Evolutionary conservation across 2,888 invertebrate species (phyloP).

Genomic region (Trachelus troglodyta): DNA sequence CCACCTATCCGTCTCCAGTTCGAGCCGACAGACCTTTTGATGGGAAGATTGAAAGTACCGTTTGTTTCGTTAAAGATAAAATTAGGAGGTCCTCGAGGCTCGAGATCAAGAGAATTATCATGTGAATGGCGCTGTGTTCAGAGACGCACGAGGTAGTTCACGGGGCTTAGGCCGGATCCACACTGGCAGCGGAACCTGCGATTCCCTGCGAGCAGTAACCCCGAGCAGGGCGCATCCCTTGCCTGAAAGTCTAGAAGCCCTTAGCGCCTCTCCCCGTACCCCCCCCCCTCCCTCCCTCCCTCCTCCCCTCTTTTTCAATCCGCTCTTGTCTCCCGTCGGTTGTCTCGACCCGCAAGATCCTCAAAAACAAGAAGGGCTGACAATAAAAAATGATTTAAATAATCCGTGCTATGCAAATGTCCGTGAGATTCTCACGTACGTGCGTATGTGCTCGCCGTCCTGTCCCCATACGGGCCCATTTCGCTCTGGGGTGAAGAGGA

Average conservation of each 20-base stretch:
- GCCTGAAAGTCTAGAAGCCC: background rate
- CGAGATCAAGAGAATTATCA: slow-evolving; percentile 36
- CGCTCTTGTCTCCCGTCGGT: too few species aligned
- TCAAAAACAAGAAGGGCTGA: slow-evolving; percentile 53
- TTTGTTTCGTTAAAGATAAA: slow-evolving; percentile 52
- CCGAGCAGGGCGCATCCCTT: slow-evolving; percentile 6
- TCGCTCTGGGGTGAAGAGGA: slow-evolving; percentile 10
- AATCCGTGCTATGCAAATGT: slow-evolving; percentile 63
- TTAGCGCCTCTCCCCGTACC: slow-evolving; percentile 14
- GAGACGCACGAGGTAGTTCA: slow-evolving; percentile 44
- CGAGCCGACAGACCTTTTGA: too few species aligned
- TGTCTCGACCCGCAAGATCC: slow-evolving; percentile 40
- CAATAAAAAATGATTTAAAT: slow-evolving; percentile 64
- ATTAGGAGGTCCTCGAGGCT: slow-evolving; percentile 42
- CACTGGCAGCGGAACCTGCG: slow-evolving; percentile 38
- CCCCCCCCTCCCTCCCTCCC: background rate
- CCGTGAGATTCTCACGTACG: slow-evolving; percentile 58
- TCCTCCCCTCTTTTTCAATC: slow-evolving; percentile 10
- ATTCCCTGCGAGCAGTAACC: slow-evolving; percentile 21
- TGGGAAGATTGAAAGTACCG: slow-evolving; percentile 25
- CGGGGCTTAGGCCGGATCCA: slow-evolving; percentile 30
- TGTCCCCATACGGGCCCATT: too few species aligned
- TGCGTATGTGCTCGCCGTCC: slow-evolving; percentile 16
- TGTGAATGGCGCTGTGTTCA: slow-evolving; percentile 37
- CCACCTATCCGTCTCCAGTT: too few species aligned